These are phyloP conservation scores for Xanthia icteritia DNA, from an alignment of 2,888 invertebrate genomes.

Conservation along the genomic window DNA sequence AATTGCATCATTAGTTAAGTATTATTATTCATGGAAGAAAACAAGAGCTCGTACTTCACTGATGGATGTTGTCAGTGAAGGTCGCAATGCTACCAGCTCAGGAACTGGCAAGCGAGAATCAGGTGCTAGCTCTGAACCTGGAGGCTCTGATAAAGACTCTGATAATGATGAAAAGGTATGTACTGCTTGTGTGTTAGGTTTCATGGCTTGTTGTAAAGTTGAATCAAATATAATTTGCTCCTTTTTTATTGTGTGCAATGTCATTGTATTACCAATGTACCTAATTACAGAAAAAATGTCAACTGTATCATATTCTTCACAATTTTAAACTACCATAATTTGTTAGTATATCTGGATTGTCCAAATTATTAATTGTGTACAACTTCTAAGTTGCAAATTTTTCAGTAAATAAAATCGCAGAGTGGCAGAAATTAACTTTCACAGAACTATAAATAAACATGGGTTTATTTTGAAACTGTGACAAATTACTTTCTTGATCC, in stretches of 20 bases:
- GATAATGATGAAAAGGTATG: slow-evolving; percentile 97
- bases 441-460: slow-evolving; percentile 35
- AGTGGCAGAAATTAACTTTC: slow-evolving; percentile 74
- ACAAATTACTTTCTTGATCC: slow-evolving; percentile 26
- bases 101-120: slow-evolving; percentile 93
- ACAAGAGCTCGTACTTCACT: slow-evolving; percentile 97
- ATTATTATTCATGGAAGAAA: slow-evolving; percentile 99
- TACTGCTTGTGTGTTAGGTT: slow-evolving; percentile 55
- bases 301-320: slow-evolving; percentile 56
- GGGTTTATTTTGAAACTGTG: slow-evolving; percentile 32
- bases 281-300: slow-evolving; percentile 46
- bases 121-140: slow-evolving; percentile 94
- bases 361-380: slow-evolving; percentile 73
- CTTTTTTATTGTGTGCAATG: slow-evolving; percentile 64
- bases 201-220: slow-evolving; percentile 62
- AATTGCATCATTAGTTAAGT: slow-evolving; percentile 98
- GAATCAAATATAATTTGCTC: slow-evolving; percentile 70
- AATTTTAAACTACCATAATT: slow-evolving; percentile 46
- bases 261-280: slow-evolving; percentile 63
- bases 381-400: slow-evolving; percentile 52
- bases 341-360: slow-evolving; percentile 88
- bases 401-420: slow-evolving; percentile 85
- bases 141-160: slow-evolving; percentile 96
- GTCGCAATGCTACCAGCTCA: slow-evolving; percentile 93
- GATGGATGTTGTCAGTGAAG: slow-evolving; percentile 96